Evolutionary conservation across 2,113 vertebrate genomes (phyloP).

Genomic region (Accipiter virgatus): DNA sequence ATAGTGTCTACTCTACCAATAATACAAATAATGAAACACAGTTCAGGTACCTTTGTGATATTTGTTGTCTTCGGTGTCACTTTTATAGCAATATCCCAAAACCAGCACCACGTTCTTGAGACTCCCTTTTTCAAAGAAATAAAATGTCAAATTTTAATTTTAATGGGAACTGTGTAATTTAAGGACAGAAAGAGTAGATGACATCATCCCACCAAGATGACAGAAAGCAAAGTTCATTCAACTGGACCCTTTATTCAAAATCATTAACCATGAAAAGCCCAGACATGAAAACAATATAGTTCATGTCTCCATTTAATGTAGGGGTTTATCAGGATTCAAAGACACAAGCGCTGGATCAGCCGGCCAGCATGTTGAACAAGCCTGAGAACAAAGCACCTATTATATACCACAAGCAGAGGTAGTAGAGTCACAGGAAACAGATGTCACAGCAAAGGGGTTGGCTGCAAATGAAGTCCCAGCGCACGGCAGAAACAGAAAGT

Average conservation of each 20-base stretch:
- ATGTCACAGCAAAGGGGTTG: background rate
- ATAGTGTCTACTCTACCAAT: background rate
- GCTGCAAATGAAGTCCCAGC: background rate
- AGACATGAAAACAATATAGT: background rate
- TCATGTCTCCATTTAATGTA: background rate
- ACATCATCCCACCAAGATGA: background rate
- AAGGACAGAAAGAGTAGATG: background rate
- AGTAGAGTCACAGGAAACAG: background rate
- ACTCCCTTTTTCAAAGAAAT: constrained; percentile 74
- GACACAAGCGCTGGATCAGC: background rate
- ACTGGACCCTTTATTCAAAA: background rate
- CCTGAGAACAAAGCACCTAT: background rate
- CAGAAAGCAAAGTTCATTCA: background rate
- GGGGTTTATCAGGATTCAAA: background rate
- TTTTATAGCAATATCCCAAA: constrained; percentile 78
- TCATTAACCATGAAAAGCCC: background rate
- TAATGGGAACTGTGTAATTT: background rate
- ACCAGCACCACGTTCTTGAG: constrained; percentile 85
- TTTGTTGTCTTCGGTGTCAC: constrained; percentile 58
- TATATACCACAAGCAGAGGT: background rate
- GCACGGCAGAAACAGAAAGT: background rate
- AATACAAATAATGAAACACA: background rate
- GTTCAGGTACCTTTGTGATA: constrained; percentile 73
- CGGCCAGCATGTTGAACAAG: background rate
- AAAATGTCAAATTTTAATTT: background rate